Conservation (phyloP, 2,113 vertebrate species). For the Coreoperca whiteheadi region DNA sequence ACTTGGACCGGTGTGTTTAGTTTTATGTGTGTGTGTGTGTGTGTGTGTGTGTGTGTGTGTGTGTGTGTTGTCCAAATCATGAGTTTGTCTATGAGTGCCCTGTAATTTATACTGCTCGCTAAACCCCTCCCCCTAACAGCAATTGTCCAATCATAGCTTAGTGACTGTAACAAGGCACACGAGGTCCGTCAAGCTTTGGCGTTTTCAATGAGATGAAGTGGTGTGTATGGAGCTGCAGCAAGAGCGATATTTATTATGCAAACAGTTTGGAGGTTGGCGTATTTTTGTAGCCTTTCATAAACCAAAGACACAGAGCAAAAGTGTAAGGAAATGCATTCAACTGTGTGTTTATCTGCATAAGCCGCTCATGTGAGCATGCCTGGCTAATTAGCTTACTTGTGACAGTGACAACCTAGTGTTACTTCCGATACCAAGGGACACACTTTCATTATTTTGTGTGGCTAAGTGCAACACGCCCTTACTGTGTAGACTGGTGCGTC, state of each 20-base stretch:
- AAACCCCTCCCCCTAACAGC: background rate
- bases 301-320: background rate
- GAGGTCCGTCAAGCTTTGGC: background rate
- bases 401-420: background rate
- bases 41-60: constrained; percentile 22
- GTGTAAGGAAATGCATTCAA: background rate
- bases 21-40: constrained; percentile 21
- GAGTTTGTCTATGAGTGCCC: constrained; percentile 29
- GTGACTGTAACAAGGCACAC: background rate
- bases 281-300: background rate
- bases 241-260: background rate
- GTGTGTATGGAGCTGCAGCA: background rate
- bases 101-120: constrained; percentile 14
- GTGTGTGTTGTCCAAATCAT: constrained; percentile 7
- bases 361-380: background rate
- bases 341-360: background rate
- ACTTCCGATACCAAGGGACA: background rate
- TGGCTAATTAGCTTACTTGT: too few relatives aligned
- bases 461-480: background rate
- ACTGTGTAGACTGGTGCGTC: background rate
- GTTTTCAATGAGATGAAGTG: background rate
- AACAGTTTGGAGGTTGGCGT: background rate
- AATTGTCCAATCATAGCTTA: constrained; percentile 1
- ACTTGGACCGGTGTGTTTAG: constrained; percentile 28
- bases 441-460: background rate